A percentile compares a stretch with the other conserved stretches of the same genome.
These are phyloP conservation scores for Enteromius treurensis DNA, from an alignment of 2,797 vertebrate species.

Conservation along the genomic window DNA sequence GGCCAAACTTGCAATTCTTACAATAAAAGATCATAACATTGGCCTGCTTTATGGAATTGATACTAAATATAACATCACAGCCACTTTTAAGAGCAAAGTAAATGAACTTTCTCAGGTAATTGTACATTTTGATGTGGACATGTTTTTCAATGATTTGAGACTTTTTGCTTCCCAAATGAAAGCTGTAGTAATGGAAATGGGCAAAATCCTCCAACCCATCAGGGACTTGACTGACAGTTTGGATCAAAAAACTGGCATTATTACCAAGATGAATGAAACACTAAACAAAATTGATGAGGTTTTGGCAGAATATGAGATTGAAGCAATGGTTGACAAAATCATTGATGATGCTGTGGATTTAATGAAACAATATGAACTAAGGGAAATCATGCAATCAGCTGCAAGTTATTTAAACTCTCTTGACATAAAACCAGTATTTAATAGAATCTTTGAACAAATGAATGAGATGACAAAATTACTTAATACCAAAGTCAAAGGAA, in stretches of 20 bases:
- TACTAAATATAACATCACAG: constrained; percentile 78
- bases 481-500: constrained; percentile 79
- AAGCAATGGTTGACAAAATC: constrained; percentile 78
- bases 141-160: constrained; percentile 75
- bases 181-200: constrained; percentile 74
- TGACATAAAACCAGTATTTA: constrained; percentile 76
- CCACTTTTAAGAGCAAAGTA: constrained; percentile 76
- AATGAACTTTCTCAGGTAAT: constrained; percentile 79
- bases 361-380: constrained; percentile 82
- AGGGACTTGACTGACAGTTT: constrained; percentile 75
- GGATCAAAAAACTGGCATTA: constrained; percentile 78
- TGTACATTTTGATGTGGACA: constrained; percentile 77
- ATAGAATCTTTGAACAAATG: constrained; percentile 72
- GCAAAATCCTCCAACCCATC: constrained; percentile 74
- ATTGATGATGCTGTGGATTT: constrained; percentile 83
- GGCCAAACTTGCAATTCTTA: constrained; percentile 74
- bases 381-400: constrained; percentile 79
- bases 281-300: constrained; percentile 75
- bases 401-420: constrained; percentile 75
- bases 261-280: constrained; percentile 76
- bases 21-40: constrained; percentile 71
- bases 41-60: constrained; percentile 81
- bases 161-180: constrained; percentile 69
- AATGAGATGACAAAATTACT: constrained; percentile 78
- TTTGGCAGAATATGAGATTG: constrained; percentile 81